Conservation (phyloP, 1,140 invertebrate genomes). For the Trichonephila inaurata region DNA sequence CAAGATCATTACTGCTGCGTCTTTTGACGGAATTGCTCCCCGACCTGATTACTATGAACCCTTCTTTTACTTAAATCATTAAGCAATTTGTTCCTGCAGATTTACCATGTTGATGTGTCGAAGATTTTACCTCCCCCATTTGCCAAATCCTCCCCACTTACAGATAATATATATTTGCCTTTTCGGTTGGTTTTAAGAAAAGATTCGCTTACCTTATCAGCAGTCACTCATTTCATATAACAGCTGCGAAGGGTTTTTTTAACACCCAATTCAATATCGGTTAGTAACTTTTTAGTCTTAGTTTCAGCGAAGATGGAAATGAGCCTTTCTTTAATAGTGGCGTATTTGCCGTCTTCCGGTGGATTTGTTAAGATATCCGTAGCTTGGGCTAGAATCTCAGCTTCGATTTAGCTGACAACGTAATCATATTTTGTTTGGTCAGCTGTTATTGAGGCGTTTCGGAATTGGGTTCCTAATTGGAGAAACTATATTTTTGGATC, state of each 20-base stretch:
- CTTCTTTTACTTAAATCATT: not conserved
- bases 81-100: constrained; percentile 4
- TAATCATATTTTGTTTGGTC: not conserved
- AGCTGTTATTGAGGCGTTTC: not conserved
- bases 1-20: not conserved
- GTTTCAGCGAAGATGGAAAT: not conserved
- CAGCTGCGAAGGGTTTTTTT: no score
- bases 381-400: constrained; percentile 2
- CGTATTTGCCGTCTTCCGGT: not conserved
- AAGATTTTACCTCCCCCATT: constrained; percentile 7
- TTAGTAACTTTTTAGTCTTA: no score
- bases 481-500: no score
- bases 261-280: no score
- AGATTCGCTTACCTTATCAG: no score
- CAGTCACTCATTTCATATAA: no score
- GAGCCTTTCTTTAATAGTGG: not conserved
- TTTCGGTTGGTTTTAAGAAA: not conserved
- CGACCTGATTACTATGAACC: no score
- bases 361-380: constrained; percentile 8
- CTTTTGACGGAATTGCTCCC: not conserved
- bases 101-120: not conserved
- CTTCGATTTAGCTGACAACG: not conserved
- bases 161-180: not conserved
- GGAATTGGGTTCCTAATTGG: not conserved
- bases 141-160: not conserved